Base-by-base conservation (phyloP, 2,113 vertebrate genomes). In the Poeciliopsis turrubarensis region DNA sequence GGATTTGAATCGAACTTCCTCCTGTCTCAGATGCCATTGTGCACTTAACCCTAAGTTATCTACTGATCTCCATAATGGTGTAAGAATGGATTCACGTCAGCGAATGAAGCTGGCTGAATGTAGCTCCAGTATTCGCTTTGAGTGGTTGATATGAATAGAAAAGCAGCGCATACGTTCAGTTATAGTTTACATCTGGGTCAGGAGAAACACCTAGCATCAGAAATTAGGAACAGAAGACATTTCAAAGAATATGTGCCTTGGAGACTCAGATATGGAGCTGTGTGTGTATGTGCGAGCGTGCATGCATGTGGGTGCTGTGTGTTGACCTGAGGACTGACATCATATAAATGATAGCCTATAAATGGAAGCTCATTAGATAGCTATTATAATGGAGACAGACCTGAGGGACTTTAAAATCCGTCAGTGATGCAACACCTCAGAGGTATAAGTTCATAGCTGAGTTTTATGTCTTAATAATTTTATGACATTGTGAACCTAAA, bases 351-450 rank as follows among this genome's bases (percentile, higher is more conserved):
- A 85, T 51, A 63, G 79, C 32, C 91, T 93, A 93, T 89, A 89
- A 90, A 87, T 85, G 87, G 92, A 91, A 93, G 61, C 91, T 92
- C 90, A 92, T 92, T 93, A 93, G 75, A 71, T 25, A 71, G 74
- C 79, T 77, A 75, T 78, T 89, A 88, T 86, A 91, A 87, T 85
- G 83, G 89, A 87, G 79, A 79, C 80, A 70, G 80, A 72, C 81
- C 80, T 76, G 51, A 51, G 65, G 71, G 84, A 69, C 78, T 86
- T 77, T 73, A 70, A 79, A 83, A 73, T 83, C 51, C 79, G 76
- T 65, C 65, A 12, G 68, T 85, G 79, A 91, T 77, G 87, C 80
- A 85, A 88, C 76, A 83, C 65, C 74, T 39, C 31, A 17, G 32
- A 84, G 75, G 68, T 30, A 11, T 73, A 79, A 73, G 71, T 80